Conservation (phyloP, 2,888 invertebrate species). For the Troilus luridus region DNA sequence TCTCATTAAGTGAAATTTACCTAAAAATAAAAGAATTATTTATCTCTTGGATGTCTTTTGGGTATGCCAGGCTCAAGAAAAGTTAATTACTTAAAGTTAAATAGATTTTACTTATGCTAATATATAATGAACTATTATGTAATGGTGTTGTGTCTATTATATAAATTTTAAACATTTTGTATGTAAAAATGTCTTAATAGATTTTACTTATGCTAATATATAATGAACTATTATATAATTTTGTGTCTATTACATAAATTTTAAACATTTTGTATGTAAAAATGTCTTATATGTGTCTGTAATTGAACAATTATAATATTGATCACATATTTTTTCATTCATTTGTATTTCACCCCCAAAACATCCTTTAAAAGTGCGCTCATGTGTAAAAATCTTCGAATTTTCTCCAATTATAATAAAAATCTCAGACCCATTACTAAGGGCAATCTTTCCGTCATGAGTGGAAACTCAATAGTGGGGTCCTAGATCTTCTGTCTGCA, state of each 20-base stretch:
- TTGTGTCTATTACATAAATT: too few species aligned
- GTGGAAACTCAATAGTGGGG: neutral
- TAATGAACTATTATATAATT: too few species aligned
- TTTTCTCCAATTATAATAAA: neutral
- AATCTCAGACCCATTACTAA: constrained; percentile 28
- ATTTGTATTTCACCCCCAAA: constrained; percentile 12
- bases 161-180: too few species aligned
- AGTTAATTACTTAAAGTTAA: constrained; percentile 18
- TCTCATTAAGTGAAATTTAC: neutral
- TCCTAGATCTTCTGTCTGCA: neutral
- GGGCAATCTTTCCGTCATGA: neutral
- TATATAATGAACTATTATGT: too few species aligned
- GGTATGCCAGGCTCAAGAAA: constrained; percentile 30
- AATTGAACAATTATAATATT: too few species aligned
- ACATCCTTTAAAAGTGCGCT: neutral
- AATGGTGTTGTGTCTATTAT: too few species aligned
- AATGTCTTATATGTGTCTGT: too few species aligned
- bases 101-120: constrained; percentile 30
- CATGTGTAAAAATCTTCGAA: neutral
- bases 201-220: constrained; percentile 1
- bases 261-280: too few species aligned
- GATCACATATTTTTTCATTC: neutral
- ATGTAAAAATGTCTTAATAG: neutral
- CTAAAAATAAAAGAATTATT: neutral
- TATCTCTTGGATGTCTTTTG: constrained; percentile 37